Evolutionary conservation across 2,888 invertebrate species (phyloP), one percentile per base, ranked within the genome.

Genomic region (Liposcelis brunnea): DNA sequence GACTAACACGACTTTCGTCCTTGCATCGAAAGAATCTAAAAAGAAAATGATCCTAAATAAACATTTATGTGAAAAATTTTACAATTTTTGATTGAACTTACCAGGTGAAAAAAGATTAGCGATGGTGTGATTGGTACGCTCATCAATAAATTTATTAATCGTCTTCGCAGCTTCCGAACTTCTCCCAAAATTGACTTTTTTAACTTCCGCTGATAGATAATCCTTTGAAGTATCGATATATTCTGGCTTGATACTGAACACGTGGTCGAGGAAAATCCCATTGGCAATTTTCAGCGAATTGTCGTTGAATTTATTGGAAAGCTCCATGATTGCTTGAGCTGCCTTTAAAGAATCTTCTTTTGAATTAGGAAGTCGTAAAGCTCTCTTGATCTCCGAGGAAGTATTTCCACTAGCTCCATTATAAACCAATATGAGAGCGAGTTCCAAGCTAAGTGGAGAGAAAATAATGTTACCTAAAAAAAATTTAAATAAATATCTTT

Each of bases 91-190:
- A n/a, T n/a, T n/a, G n/a, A n/a, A n/a, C n/a, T n/a, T 51, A 66
- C 70, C 65, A 1, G 72, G 12, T 2, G 68, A 59, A 42, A 95
- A 62, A 2, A 95, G 66, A 54, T 89, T 69, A 52, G 76, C 75
- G 47, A 95, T 93, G 59, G 80, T 85, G 7, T 80, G 63, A 45
- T 83, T 77, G 0, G 95, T 95, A 56, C 83, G 72, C 4, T 70
- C 60, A 56, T 77, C 76, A 34, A 74, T 85, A 85, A 90, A 91
- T 31, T 61, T 54, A 58, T 95, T 95, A 42, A 95, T 89, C 0
- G 58, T 60, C 3, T 60, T 61, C 0, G 68, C 69, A 1, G 74
- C 69, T 15, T 57, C 61, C 1, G 53, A 55, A 1, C 68, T 59
- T 18, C 72, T 52, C 0, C 46, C 52, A 53, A 87, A 87, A 55